These are phyloP conservation scores for Uria lomvia DNA, from an alignment of 2,113 vertebrate species.

Conservation along the genomic window DNA sequence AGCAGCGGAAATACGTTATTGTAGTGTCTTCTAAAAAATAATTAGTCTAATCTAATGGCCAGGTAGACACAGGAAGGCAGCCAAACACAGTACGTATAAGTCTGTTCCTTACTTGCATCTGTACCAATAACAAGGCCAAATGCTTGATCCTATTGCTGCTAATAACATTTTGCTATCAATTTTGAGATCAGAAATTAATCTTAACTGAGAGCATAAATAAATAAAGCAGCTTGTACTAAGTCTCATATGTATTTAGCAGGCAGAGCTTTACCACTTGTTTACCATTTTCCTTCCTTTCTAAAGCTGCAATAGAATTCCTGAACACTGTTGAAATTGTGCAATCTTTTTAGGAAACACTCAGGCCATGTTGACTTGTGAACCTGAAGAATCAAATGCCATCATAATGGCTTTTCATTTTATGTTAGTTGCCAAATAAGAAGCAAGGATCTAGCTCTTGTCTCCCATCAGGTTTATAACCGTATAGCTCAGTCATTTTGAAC, in stretches of 20 bases:
- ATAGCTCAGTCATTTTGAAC: not conserved
- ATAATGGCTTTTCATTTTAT: not conserved
- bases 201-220: not conserved
- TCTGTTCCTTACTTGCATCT: not conserved
- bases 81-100: not conserved
- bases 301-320: not conserved
- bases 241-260: not conserved
- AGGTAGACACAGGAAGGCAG: not conserved
- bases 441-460: not conserved
- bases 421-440: not conserved
- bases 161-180: not conserved
- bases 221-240: not conserved
- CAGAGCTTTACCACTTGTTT: not conserved
- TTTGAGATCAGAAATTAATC: not conserved
- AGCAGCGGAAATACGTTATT: not conserved
- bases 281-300: not conserved
- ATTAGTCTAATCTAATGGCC: not conserved
- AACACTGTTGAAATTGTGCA: not conserved
- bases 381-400: not conserved
- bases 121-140: not conserved
- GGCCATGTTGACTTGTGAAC: not conserved
- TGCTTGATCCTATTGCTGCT: not conserved
- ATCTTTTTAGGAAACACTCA: not conserved
- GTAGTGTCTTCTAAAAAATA: not conserved
- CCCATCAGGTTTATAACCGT: not conserved